Evolutionary conservation across 2,888 invertebrate genomes (phyloP), one percentile per base, ranked within the genome.

Genomic region (Hypsopygia costalis): DNA sequence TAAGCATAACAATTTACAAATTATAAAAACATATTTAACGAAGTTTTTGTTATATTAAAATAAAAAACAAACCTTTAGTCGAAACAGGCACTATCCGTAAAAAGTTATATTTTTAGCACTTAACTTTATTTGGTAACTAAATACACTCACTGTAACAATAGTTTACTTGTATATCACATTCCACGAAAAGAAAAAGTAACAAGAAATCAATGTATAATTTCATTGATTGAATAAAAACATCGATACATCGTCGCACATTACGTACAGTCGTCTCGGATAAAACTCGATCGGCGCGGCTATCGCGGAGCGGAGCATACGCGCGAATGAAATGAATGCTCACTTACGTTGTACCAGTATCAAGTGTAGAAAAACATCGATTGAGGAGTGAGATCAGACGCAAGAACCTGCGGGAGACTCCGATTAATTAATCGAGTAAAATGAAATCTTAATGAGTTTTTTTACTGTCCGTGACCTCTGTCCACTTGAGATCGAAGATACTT

Each of bases 221-320:
- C 28, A 48, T 57, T 60, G 59, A 66, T 57, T 54, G 46, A 49
- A 56, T 64, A 50, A 52, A 39, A 52, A 61, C 62, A 68, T 73
- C 73, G 73, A 74, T 67, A 62, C 49, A 44, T 52, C 47, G 50
- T 43, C 38, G 44, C 52, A 30, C 53, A 59, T 56, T 56, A 50
- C 44, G 51, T 49, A 54, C 41, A 53, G 47, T 55, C 50, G 53
- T 47, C 53, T 62, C 52, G 55, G 16, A 11, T 31, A 31, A 39
- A 38, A 58, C 57, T 62, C 58, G 59, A 51, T 53, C 45, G 54
- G 73, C 67, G 62, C 81, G 69, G 59, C 80, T 81, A 74, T 53
- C 69, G 55, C 66, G 60, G 55, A 53, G 69, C 65, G 69, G 62
- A 69, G 79, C 81, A 66, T 67, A 69, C 72, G 72, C 78, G 70